Evolutionary conservation across 2,888 invertebrate species (phyloP), one percentile per base, ranked within the genome.

Genomic region (Tuta absoluta): DNA sequence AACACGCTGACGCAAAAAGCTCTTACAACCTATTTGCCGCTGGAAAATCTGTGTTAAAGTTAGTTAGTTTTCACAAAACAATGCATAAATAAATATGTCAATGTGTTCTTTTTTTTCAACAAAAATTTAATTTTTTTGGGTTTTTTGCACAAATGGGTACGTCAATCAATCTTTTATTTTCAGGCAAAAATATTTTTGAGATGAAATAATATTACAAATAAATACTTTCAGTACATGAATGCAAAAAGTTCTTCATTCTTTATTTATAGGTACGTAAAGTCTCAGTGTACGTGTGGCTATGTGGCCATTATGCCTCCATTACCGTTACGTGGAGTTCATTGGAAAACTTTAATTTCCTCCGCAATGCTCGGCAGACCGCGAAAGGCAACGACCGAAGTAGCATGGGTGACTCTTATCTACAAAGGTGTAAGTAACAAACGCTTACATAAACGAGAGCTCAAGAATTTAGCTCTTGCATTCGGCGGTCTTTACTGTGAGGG

Each of bases 401-500:
- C 76, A 76, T 74, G 75, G 74, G 77, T 77, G 72, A 78, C 80
- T 83, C 84, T 85, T 85, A 82, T 82, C 82, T 82, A 80, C 81
- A 81, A 82, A 86, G 83, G 82, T 86, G 84, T 79, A 78, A 86
- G 84, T 79, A 78, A 86, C 84, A 87, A 33, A 85, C 83, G 77
- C 79, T 75, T 79, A 82, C 79, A 78, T 79, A 83, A 84, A 84
- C 80, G 83, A 81, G 84, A 82, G 76, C 77, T 79, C 74, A 78
- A 79, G 80, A 84, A 80, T 84, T 81, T 79, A 79, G 76, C 75
- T 76, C 74, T 56, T 56, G 75, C 70, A 75, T 68, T 72, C 71
- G 74, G 56, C 28, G 56, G 56, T 76, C 75, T 68, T n/a, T n/a
- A n/a, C n/a, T n/a, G n/a, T n/a, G n/a, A n/a, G n/a, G n/a, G n/a